Evolutionary conservation across 2,113 vertebrate species (phyloP).

Genomic region (Gracilinanus agilis): DNA sequence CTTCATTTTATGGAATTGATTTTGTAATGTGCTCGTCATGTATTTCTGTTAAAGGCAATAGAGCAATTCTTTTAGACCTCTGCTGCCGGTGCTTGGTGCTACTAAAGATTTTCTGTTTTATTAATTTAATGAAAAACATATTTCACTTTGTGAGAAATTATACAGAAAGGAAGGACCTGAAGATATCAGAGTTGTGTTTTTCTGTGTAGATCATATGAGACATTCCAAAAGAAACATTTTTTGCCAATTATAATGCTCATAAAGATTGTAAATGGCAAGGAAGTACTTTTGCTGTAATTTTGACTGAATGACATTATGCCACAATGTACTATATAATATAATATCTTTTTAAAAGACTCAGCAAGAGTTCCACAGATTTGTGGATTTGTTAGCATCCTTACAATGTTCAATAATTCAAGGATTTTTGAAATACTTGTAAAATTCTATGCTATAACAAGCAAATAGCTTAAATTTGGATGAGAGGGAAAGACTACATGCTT

Average conservation of each 20-base stretch:
- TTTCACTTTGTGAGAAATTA: slow-evolving; percentile 17
- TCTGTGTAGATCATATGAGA: not conserved
- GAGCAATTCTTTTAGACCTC: slow-evolving; percentile 20
- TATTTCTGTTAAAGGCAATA: slow-evolving; percentile 26
- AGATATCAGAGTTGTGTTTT: not conserved
- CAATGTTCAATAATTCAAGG: not conserved
- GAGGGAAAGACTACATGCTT: not conserved
- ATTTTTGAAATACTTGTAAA: not conserved
- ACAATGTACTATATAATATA: not conserved
- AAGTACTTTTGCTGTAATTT: slow-evolving; percentile 5
- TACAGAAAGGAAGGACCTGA: not conserved
- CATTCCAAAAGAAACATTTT: not conserved
- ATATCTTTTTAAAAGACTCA: slow-evolving; percentile 18
- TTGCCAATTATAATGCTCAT: not conserved
- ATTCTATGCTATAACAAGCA: not conserved
- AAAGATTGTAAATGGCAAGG: slow-evolving; percentile 6
- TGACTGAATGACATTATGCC: not conserved
- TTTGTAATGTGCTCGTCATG: slow-evolving; percentile 19
- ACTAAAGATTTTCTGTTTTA: slow-evolving; percentile 47
- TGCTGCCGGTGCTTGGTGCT: slow-evolving; percentile 27
- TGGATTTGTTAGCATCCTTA: slow-evolving; percentile 1
- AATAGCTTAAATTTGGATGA: not conserved
- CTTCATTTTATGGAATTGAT: slow-evolving; percentile 48
- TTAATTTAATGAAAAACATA: slow-evolving; percentile 34
- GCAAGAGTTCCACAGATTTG: not conserved